phyloP scores from a whole-genome alignment of 2,888 invertebrate species.

The Neoscelio sp. region DNA sequence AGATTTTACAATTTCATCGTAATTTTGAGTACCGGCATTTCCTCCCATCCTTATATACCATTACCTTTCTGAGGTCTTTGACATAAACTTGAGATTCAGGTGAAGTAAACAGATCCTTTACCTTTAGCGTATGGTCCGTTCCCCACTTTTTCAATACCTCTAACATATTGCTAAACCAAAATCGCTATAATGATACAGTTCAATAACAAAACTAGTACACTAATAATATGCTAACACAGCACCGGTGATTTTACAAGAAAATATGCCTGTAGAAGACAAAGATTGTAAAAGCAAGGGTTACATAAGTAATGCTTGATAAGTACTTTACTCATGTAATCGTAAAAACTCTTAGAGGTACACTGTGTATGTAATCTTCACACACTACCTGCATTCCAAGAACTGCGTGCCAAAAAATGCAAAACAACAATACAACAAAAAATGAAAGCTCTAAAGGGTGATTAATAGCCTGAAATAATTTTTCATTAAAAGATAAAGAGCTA shows the following conservation, averaged over 20 bases:
- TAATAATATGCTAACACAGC: slow-evolving; percentile 48
- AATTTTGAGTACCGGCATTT: slow-evolving; percentile 49
- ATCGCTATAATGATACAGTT: slow-evolving; percentile 30
- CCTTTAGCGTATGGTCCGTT: slow-evolving; percentile 45
- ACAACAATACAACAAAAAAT: slow-evolving; percentile 38
- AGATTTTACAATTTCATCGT: slow-evolving; percentile 39
- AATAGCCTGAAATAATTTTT: slow-evolving; percentile 25
- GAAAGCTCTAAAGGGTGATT: slow-evolving; percentile 36
- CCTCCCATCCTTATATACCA: slow-evolving; percentile 41
- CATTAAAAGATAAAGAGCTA: slow-evolving; percentile 33
- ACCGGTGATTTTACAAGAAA: slow-evolving; percentile 42
- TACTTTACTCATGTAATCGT: slow-evolving; percentile 45
- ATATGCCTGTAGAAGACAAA: slow-evolving; percentile 46
- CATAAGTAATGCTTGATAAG: slow-evolving; percentile 50
- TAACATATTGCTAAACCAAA: slow-evolving; percentile 48
- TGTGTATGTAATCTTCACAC: slow-evolving; percentile 46
- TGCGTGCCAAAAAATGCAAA: slow-evolving; percentile 40
- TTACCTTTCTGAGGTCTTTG: slow-evolving; percentile 48
- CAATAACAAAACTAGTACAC: slow-evolving; percentile 43
- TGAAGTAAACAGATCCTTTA: slow-evolving; percentile 42
- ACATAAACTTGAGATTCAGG: slow-evolving; percentile 46
- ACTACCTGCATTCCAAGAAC: slow-evolving; percentile 44
- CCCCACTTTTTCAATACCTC: slow-evolving; percentile 32
- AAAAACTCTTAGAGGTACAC: slow-evolving; percentile 37
- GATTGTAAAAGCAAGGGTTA: slow-evolving; percentile 46